A percentile compares a stretch with the other conserved stretches of the same genome.
Conservation (phyloP, 2,797 vertebrate genomes). For the Aldrovandia affinis region DNA sequence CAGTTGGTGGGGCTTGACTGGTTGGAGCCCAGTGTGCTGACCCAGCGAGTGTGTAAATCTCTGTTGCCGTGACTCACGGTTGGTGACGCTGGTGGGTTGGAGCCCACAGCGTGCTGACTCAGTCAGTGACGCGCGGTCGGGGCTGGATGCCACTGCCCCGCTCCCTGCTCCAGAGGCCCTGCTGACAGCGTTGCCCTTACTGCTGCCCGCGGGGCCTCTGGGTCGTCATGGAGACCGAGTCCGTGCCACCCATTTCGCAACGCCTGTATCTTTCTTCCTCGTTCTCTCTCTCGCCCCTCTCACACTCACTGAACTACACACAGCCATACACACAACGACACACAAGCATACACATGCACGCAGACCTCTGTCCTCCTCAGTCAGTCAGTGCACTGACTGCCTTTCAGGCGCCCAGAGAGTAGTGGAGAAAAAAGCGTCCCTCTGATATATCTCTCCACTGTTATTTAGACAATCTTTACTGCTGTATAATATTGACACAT, state of each 20-base stretch:
- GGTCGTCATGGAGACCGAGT: neutral
- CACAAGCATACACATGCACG: constrained; percentile 16
- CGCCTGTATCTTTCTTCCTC: neutral
- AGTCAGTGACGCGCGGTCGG: too few relatives aligned
- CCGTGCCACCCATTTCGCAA: neutral
- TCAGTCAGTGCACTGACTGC: neutral
- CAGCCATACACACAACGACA: neutral
- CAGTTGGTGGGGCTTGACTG: too few relatives aligned
- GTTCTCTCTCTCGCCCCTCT: neutral
- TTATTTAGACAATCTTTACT: neutral
- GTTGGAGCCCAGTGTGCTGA: too few relatives aligned
- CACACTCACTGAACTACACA: constrained; percentile 6
- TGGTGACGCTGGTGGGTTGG: too few relatives aligned
- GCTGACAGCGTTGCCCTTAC: neutral
- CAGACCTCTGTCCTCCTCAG: constrained; percentile 8
- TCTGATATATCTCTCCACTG: neutral
- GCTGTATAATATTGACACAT: neutral
- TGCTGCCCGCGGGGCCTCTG: neutral
- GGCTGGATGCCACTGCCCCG: too few relatives aligned
- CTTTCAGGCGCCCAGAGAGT: neutral
- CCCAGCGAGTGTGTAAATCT: too few relatives aligned
- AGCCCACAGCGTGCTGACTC: too few relatives aligned
- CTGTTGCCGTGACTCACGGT: too few relatives aligned
- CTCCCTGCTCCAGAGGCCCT: too few relatives aligned
- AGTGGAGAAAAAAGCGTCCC: neutral